Base-by-base conservation (phyloP, 2,888 invertebrate genomes). In the Busseola fusca region DNA sequence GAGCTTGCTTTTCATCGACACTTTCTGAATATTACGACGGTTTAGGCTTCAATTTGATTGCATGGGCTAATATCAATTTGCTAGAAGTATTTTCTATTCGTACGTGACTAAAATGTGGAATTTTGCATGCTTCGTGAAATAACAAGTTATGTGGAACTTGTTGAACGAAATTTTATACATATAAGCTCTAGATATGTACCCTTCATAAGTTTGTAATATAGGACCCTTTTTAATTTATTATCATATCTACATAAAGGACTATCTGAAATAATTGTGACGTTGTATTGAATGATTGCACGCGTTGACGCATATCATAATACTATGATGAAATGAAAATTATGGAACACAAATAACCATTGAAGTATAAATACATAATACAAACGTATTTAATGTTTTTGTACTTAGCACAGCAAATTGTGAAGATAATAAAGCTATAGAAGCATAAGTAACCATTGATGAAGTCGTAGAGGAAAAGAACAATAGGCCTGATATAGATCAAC, bases 1-100 rank as follows among this genome's bases (percentile, higher is more conserved):
- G 68, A 82, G 79, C 82, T 79, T 79, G 79, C 80, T 80, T 82
- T 74, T 70, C 82, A 74, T 73, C 78, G 60, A 81, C 68, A 79
- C 82, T 50, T 81, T 58, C 58, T 56, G 48, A 74, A 34, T 62
- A 58, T 48, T 57, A 40, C 40, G 45, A n/a, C 59, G 68, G 73
- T 81, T 59, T 69, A 72, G 68, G 73, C 71, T 81, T 82, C 56
- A 57, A 64, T 37, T 77, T 73, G 68, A 71, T 78, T 82, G 79
- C 79, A 79, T 79, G 79, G 82, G 82, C 52, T 78, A 68, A 72
- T 62, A 45, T 80, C 56, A 34, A 65, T 65, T 76, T 69, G 76
- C 81, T 78, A 78, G 81, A 80, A 81, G 57, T 77, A 77, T 59
- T 58, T 60, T 63, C 69, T 68, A 80, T 59, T 75, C 59, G 67